phyloP scores from a whole-genome alignment of 2,797 vertebrate genomes.

The Fundulus diaphanus region DNA sequence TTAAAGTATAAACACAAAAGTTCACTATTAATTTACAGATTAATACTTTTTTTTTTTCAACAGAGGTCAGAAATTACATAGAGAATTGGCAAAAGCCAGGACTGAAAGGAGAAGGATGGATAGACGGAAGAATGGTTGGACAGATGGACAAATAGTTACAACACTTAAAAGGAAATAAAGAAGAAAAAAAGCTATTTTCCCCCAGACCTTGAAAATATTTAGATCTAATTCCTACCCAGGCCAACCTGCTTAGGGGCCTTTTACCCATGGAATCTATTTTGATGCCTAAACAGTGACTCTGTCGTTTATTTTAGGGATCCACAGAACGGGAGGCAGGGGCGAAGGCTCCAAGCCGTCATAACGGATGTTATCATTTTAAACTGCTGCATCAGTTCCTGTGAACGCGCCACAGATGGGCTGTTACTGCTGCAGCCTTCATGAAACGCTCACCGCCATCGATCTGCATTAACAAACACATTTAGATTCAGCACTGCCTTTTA shows the following conservation, averaged over 20 bases:
- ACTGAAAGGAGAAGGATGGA: background rate
- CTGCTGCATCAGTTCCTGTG: constrained; percentile 34
- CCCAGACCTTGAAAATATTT: background rate
- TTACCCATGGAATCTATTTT: background rate
- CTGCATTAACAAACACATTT: constrained; percentile 23
- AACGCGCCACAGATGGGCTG: constrained; percentile 48
- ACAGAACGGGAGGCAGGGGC: background rate
- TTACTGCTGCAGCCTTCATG: constrained; percentile 28
- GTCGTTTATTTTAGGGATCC: background rate
- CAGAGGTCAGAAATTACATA: background rate
- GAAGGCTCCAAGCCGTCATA: constrained; percentile 10
- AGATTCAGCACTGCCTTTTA: constrained; percentile 4
- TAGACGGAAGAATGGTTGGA: too few species aligned
- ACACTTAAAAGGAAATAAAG: too few species aligned
- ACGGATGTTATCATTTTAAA: constrained; percentile 37
- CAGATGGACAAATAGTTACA: too few species aligned
- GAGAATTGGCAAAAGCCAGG: background rate
- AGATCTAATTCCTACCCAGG: background rate
- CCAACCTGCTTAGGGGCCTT: background rate
- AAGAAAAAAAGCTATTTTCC: too few species aligned
- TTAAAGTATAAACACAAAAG: background rate
- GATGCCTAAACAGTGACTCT: constrained; percentile 3
- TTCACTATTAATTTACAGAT: background rate
- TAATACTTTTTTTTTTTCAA: background rate
- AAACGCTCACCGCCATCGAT: constrained; percentile 35